Percentiles rank a stretch among this genome's conserved stretches.
These are phyloP conservation scores for Brassicogethes aeneus DNA, from an alignment of 2,888 invertebrate genomes.

Conservation along the genomic window DNA sequence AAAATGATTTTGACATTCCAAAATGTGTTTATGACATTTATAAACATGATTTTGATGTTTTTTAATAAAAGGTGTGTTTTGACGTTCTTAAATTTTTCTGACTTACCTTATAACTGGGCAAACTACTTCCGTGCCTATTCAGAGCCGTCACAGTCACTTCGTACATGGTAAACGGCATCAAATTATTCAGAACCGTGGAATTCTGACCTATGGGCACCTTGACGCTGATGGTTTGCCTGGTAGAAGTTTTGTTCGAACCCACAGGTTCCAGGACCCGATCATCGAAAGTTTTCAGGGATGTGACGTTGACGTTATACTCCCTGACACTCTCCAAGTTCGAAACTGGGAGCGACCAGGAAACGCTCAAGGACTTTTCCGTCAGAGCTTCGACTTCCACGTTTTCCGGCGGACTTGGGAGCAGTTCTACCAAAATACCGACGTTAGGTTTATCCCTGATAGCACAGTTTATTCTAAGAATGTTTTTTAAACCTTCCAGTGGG, in stretches of 20 bases:
- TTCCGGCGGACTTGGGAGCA: slow-evolving; percentile 67
- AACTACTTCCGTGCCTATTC: slow-evolving; percentile 66
- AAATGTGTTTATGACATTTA: too few species aligned
- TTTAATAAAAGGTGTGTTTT: too few species aligned
- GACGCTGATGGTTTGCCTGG: slow-evolving; percentile 38
- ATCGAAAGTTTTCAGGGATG: slow-evolving; percentile 61
- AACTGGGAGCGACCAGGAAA: slow-evolving; percentile 61
- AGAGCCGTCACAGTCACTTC: slow-evolving; percentile 65
- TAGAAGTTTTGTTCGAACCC: slow-evolving; percentile 26
- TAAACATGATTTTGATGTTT: too few species aligned
- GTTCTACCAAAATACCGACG: slow-evolving; percentile 42
- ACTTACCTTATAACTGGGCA: slow-evolving; percentile 53
- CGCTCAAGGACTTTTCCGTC: slow-evolving; percentile 61
- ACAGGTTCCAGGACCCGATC: slow-evolving; percentile 46
- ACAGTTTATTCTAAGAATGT: too few species aligned
- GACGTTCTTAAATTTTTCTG: too few species aligned
- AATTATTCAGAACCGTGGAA: slow-evolving; percentile 50
- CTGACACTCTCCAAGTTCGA: slow-evolving; percentile 56
- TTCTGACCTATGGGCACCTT: slow-evolving; percentile 53
- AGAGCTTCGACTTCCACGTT: slow-evolving; percentile 63
- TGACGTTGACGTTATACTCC: slow-evolving; percentile 63
- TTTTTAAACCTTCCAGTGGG: too few species aligned
- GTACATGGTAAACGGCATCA: slow-evolving; percentile 75
- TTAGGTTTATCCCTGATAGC: too few species aligned
- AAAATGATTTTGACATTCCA: too few species aligned